Conservation (phyloP, 2,888 invertebrate genomes). For the Troilus luridus region DNA sequence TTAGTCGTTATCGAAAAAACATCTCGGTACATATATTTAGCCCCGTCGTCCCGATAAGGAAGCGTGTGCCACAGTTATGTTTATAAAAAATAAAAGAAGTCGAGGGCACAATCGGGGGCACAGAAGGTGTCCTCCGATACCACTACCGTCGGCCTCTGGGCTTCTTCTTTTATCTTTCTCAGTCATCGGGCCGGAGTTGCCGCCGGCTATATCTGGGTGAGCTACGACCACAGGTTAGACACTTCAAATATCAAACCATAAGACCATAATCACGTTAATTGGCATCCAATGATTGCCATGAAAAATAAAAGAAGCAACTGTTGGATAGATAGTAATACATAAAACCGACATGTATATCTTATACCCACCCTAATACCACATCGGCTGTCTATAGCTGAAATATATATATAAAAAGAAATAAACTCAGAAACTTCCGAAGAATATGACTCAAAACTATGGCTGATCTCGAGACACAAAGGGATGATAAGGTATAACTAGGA, state of each 20-base stretch:
- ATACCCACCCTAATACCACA: too few relatives aligned
- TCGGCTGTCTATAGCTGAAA: too few relatives aligned
- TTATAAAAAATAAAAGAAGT: constrained; percentile 9
- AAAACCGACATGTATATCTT: too few relatives aligned
- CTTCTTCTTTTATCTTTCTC: neutral
- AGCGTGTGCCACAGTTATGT: neutral
- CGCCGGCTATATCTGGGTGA: neutral
- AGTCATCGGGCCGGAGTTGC: neutral
- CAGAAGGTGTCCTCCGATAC: neutral
- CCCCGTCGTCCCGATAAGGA: neutral
- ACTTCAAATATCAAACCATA: neutral
- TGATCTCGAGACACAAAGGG: too few relatives aligned
- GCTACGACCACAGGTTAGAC: neutral
- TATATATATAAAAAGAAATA: too few relatives aligned
- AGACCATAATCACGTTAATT: neutral
- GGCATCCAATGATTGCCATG: too few relatives aligned
- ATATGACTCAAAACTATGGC: too few relatives aligned
- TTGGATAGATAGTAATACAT: too few relatives aligned
- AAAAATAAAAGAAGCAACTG: too few relatives aligned
- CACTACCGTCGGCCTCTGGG: neutral
- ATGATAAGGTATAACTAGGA: too few relatives aligned
- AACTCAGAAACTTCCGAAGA: too few relatives aligned
- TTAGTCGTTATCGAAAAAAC: constrained; percentile 13
- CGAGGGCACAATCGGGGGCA: neutral
- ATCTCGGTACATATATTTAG: constrained; percentile 11